Base-by-base conservation (phyloP, 1,140 invertebrate species). In the Drosophila ohnishii region DNA sequence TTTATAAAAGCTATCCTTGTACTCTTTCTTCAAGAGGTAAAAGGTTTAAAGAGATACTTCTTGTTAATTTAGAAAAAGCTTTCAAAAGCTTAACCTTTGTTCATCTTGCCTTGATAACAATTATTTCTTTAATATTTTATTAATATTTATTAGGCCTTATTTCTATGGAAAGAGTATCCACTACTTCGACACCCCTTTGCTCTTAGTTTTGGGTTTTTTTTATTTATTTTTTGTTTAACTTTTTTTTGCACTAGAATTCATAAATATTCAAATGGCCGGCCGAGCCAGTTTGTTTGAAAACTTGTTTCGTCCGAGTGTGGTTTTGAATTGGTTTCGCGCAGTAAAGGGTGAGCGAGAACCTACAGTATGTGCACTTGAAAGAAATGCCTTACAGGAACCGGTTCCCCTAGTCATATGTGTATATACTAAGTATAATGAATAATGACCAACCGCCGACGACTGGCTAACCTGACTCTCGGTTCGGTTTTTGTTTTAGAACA, bases 291-390 rank as follows among this genome's bases (percentile, higher is more conserved):
- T 86, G 57, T 64, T 34, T 63, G 59, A 59, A 87, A 88, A 87
- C 84, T 80, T 47, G 84, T 87, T 88, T 78, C 25, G 50, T 44
- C 25, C 40, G 35, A 47, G 51, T 59, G 30, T 57, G 44, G 56
- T 67, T 74, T 58, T 45, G 56, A 51, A 74, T 69, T 58, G 45
- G 59, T 65, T 81, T 79, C 22, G 64, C 65, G 64, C 76, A 76
- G 66, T 66, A 87, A 87, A 86, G 83, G 83, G 83, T 87, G 83
- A 79, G 51, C 34, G 67, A 66, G 40, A 86, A 79, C 80, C 62
- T 72, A 64, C 61, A 72, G 40, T 65, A 44, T 53, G 70, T 87
- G 83, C 80, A 86, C 83, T 86, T 86, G 71, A 86, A 86, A 86
- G 83, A 86, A 83, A 86, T 87, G 75, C 51, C 51, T 61, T 51